A percentile compares a stretch with the other conserved stretches of the same genome.
Evolutionary conservation across 64 coral and sea anemone genomes (phyloP).

Genomic region (Dendrophyllia cribrosa): DNA sequence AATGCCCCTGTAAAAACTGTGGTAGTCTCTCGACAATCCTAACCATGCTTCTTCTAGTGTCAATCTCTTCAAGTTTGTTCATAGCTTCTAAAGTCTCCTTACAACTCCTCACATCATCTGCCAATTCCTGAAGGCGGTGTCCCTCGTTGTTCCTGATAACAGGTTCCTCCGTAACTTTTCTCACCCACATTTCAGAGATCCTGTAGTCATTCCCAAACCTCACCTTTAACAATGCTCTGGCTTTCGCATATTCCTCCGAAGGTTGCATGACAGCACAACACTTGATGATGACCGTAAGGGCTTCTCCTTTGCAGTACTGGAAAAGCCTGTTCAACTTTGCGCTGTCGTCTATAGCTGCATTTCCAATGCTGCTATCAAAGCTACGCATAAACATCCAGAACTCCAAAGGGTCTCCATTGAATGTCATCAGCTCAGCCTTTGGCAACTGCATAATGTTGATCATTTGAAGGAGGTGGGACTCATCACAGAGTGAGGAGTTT

Average conservation of each 20-base stretch:
- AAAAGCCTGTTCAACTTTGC: conserved; percentile 57
- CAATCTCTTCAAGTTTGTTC: no score
- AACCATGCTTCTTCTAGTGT: no score
- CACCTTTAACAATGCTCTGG: not conserved
- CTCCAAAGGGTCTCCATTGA: conserved; percentile 19
- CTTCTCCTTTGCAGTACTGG: conserved; percentile 40
- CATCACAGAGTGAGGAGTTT: conserved; percentile 12
- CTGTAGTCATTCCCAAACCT: no score
- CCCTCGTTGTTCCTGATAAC: no score
- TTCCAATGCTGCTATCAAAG: conserved; percentile 41
- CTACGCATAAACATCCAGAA: conserved; percentile 38
- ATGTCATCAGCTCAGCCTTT: conserved; percentile 35
- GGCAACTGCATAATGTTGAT: conserved; percentile 33
- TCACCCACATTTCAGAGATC: no score
- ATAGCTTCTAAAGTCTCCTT: not conserved
- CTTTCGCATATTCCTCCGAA: no score
- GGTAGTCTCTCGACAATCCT: no score
- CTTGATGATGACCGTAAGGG: conserved; percentile 20
- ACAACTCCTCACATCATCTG: not conserved
- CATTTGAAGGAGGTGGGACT: conserved; percentile 39
- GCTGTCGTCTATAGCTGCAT: not conserved
- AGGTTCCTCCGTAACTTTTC: no score
- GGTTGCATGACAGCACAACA: not conserved
- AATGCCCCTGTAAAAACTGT: no score
- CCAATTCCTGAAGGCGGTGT: no score